Percentiles rank a stretch among this genome's conserved stretches.
Conservation (phyloP, 2,888 invertebrate species). For the Seira ritae region DNA sequence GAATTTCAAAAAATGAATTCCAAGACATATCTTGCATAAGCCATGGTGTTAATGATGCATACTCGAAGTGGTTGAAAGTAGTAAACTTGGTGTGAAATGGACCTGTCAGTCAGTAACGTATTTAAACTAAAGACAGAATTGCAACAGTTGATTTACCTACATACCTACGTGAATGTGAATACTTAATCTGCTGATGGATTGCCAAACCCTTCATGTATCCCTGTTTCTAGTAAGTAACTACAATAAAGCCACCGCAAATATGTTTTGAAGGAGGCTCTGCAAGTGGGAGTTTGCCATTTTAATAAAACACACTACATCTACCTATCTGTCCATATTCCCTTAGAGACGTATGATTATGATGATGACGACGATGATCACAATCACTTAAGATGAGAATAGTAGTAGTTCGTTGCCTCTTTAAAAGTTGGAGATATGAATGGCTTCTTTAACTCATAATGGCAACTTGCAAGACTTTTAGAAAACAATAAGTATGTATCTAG, state of each 20-base stretch:
- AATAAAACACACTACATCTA: too few relatives aligned
- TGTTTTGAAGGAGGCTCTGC: too few relatives aligned
- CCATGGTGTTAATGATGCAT: background rate
- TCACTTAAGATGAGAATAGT: background rate
- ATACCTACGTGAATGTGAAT: background rate
- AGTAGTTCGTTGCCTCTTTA: background rate
- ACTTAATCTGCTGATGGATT: background rate
- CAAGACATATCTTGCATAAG: background rate
- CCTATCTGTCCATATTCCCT: too few relatives aligned
- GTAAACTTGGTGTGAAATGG: slow-evolving; percentile 26
- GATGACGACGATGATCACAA: too few relatives aligned
- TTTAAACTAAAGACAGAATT: too few relatives aligned
- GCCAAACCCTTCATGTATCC: too few relatives aligned
- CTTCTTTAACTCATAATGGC: too few relatives aligned
- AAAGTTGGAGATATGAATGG: too few relatives aligned
- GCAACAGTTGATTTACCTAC: slow-evolving; percentile 15
- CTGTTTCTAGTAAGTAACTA: too few relatives aligned
- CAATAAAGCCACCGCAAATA: too few relatives aligned
- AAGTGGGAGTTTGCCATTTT: background rate
- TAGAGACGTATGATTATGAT: too few relatives aligned
- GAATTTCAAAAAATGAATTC: background rate
- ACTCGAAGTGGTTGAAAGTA: background rate
- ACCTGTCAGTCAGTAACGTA: slow-evolving; percentile 24
- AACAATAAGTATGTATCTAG: background rate
- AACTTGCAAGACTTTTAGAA: background rate